Evolutionary conservation across 2,888 invertebrate genomes (phyloP).

Genomic region (Eurytoma adleriae): DNA sequence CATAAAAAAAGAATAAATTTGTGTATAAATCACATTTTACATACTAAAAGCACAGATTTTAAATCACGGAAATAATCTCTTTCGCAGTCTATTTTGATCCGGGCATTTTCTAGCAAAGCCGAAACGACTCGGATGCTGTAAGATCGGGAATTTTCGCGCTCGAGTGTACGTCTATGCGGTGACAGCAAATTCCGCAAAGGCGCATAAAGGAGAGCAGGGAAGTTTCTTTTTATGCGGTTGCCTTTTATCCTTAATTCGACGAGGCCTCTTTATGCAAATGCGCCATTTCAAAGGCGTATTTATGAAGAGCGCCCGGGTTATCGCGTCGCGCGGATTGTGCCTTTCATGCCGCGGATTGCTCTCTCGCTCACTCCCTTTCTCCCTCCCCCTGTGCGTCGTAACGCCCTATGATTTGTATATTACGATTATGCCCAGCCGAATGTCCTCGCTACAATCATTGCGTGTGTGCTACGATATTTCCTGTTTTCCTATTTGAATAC

Average conservation of each 20-base stretch:
- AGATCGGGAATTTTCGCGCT: background rate
- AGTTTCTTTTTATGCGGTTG: conserved; percentile 34
- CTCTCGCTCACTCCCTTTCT: too few species aligned
- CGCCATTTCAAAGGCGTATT: conserved; percentile 19
- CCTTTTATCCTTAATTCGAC: conserved; percentile 42
- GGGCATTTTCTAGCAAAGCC: background rate
- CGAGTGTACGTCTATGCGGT: background rate
- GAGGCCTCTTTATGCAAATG: conserved; percentile 35
- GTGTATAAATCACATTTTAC: too few species aligned
- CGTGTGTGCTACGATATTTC: too few species aligned
- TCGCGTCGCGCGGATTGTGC: conserved; percentile 10
- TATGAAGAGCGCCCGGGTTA: conserved; percentile 14
- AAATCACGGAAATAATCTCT: too few species aligned
- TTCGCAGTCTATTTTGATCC: too few species aligned
- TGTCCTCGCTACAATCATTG: background rate
- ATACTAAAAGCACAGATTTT: too few species aligned
- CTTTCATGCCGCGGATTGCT: background rate
- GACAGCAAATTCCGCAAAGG: background rate
- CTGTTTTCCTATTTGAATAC: too few species aligned
- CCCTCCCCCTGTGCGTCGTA: background rate
- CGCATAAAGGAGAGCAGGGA: conserved; percentile 1
- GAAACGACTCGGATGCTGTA: background rate
- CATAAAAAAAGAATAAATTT: too few species aligned
- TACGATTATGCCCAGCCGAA: background rate
- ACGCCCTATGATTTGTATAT: conserved; percentile 22